Evolutionary conservation across 2,113 vertebrate genomes (phyloP), one percentile per base, ranked within the genome.

Genomic region (Meles meles): DNA sequence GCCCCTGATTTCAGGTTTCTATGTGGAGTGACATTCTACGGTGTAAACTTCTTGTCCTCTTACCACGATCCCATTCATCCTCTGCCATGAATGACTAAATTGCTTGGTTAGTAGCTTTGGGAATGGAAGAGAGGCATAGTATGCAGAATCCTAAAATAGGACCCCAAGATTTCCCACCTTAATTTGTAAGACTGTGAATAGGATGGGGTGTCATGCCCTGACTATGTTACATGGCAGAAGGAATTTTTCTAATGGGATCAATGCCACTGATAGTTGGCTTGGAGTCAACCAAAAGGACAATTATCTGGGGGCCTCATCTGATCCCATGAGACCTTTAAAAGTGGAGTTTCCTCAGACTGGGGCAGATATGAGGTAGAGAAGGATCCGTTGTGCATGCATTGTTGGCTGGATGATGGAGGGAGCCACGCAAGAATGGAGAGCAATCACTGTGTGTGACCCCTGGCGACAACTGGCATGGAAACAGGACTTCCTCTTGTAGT

Each of bases 311-410:
- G 6, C 29, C 71, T 31, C 27, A 39, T 27, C 9, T 61, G 69
- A 52, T 76, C 72, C 20, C 4, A 37, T 3, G 65, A 82, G 27
- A 77, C 20, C n/a, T 34, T 88, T 74, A 69, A 39, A 69, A 34
- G 57, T 3, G 1, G 34, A 63, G 3, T 31, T 84, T 42, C 80
- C 81, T 86, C 47, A 91, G 29, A 47, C 29, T n/a, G 12, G 15
- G 31, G 7, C 72, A 57, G 84, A 86, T 86, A 39, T n/a, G 31
- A 85, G 59, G 80, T 25, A 81, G 74, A 91, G 89, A 69, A 39
- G 31, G 14, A 34, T 37, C 27, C 0, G 7, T 27, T 7, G 85
- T 23, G 18, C 44, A 7, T 55, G 39, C 27, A n/a, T 34, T n/a
- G 29, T 6, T 34, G 42, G 20, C 34, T 47, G 7, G 29, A 42